These are phyloP conservation scores for Tachuris rubrigastra DNA, from an alignment of 2,113 vertebrate genomes.

Conservation along the genomic window DNA sequence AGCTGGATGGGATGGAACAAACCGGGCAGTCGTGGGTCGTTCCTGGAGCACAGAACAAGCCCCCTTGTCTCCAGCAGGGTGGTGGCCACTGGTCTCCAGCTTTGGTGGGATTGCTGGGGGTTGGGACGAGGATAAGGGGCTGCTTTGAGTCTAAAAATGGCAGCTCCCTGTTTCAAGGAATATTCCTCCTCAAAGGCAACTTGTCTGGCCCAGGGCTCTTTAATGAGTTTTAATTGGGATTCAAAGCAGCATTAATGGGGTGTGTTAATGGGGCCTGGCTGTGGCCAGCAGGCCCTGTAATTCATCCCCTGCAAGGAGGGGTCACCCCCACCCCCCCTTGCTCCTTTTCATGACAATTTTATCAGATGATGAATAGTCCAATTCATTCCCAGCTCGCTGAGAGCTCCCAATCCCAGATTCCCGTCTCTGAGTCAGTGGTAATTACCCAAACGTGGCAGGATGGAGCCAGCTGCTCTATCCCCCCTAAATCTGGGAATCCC, in stretches of 20 bases:
- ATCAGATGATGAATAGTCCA: slow-evolving; percentile 10
- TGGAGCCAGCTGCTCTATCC: not conserved
- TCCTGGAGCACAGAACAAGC: rapidly evolving
- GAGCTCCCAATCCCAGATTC: not conserved
- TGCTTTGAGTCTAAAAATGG: not conserved
- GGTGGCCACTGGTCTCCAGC: not conserved
- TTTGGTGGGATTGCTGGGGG: not conserved
- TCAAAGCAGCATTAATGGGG: slow-evolving; percentile 16
- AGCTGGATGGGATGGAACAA: not conserved
- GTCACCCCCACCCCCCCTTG: not conserved
- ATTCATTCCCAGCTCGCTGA: not conserved
- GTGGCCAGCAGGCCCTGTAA: not conserved
- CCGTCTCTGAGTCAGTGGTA: not conserved
- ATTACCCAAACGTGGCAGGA: slow-evolving; percentile 20
- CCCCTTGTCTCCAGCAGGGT: not conserved
- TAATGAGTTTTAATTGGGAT: slow-evolving; percentile 27
- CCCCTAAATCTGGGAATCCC: not conserved
- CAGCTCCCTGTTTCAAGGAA: not conserved
- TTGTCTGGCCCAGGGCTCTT: not conserved
- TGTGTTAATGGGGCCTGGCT: not conserved
- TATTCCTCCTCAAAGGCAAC: not conserved
- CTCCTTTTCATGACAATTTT: slow-evolving; percentile 24
- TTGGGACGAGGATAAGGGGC: not conserved
- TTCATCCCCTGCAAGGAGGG: not conserved
- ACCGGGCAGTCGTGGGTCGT: not conserved